Evolutionary conservation across 2,797 vertebrate genomes (phyloP).

Genomic region (Tiaroga cobitis): DNA sequence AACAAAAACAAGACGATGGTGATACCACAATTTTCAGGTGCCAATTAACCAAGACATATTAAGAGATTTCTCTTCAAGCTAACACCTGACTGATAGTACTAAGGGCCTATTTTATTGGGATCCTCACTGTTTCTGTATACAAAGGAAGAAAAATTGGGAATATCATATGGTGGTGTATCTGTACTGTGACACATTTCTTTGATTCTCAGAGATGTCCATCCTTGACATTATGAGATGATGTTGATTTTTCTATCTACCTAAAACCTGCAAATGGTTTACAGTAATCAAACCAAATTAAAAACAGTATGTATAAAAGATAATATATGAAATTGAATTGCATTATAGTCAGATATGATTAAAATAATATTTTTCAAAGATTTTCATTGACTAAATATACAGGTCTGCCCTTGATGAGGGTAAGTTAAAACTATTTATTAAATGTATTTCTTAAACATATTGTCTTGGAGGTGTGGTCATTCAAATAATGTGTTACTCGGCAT

Average conservation of each 20-base stretch:
- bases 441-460: conserved; percentile 57
- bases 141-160: conserved; percentile 4
- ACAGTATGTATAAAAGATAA: conserved; percentile 48
- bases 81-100: background rate
- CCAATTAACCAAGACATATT: conserved; percentile 67
- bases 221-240: conserved; percentile 38
- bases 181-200: conserved; percentile 49
- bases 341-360: conserved; percentile 75
- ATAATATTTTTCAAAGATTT: conserved; percentile 84
- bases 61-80: conserved; percentile 25
- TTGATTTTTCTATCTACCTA: conserved; percentile 48
- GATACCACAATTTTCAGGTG: conserved; percentile 69
- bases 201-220: conserved; percentile 30
- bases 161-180: conserved; percentile 45
- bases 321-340: conserved; percentile 65
- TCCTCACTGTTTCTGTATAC: conserved; percentile 46
- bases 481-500: background rate
- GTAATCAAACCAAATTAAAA: conserved; percentile 50
- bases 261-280: conserved; percentile 48
- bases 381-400: conserved; percentile 71
- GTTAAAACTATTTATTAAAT: conserved; percentile 79
- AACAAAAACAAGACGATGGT: conserved; percentile 62
- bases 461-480: conserved; percentile 36
- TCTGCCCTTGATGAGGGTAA: conserved; percentile 71
- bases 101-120: conserved; percentile 42